phyloP scores from a whole-genome alignment of 2,113 vertebrate genomes.

The Pica pica region DNA sequence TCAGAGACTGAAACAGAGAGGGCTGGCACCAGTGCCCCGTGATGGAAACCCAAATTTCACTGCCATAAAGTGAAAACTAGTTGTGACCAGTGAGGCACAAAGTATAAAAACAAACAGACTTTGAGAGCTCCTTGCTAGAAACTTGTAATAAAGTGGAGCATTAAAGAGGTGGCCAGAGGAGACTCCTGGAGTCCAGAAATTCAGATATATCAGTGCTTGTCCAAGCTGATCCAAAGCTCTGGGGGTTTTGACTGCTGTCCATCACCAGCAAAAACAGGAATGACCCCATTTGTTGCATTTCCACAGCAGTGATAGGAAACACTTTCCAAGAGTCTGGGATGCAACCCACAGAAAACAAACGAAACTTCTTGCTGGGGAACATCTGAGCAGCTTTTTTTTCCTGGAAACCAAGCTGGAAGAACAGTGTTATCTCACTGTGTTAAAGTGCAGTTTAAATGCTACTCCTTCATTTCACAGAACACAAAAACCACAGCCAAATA shows the following conservation, averaged over 20 bases:
- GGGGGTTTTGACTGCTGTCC: background rate
- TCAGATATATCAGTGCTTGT: background rate
- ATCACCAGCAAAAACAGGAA: background rate
- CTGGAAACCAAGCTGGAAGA: background rate
- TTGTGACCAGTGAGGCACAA: background rate
- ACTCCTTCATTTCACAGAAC: background rate
- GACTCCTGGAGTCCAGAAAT: background rate
- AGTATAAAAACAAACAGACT: background rate
- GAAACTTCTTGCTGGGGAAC: background rate
- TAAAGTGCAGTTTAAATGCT: background rate
- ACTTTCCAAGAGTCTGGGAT: background rate
- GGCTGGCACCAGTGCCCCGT: background rate
- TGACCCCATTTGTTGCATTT: background rate
- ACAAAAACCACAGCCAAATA: background rate
- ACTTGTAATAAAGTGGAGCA: background rate
- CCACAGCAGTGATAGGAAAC: background rate
- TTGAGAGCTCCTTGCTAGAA: background rate
- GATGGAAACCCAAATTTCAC: background rate
- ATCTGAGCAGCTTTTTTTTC: background rate
- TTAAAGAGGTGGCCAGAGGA: background rate
- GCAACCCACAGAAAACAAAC: background rate
- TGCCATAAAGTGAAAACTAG: background rate
- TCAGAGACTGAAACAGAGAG: background rate
- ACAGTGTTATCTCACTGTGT: background rate
- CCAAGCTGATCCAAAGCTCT: background rate